Base-by-base conservation (phyloP, 1,140 invertebrate genomes). In the Drosophila melanica region DNA sequence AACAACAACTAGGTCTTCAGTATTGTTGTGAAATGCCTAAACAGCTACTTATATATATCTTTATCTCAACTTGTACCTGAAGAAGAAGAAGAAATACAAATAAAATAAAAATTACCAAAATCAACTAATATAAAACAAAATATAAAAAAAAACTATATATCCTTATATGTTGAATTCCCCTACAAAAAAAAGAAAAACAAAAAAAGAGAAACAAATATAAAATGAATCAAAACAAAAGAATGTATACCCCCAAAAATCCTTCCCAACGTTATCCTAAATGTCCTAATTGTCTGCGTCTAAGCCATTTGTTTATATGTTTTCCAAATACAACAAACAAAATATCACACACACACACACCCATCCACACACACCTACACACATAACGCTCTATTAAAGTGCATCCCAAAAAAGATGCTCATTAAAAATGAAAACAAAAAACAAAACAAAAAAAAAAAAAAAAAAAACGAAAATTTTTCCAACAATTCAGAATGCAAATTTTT, bases 251-350 rank as follows among this genome's bases (percentile, higher is more conserved):
- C 50, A 78, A 62, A 82, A 73, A 51, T 67, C 60, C 77, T 48
- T 63, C 75, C 79, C 73, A 78, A 85, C 90, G 90, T 91, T 79
- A 87, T 92, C 87, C 82, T 63, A 79, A 91, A 90, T 92, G 89
- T 93, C 91, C 93, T 91, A 91, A 91, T 93, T 94, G 93, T 94
- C 93, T 93, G 93, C 93, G 93, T 94, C 93, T 94, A 90, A 81
- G 91, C 92, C 92, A 92, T 92, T 93, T 92, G 91, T 92, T 91
- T 92, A 84, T 89, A 86, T 91, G 89, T 91, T 91, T 90, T 84
- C 90, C 85, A 90, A 89, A 80, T 85, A 82, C 84, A 80, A 81
- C 75, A 64, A 82, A 77, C 23, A 66, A 59, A 30, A 63, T 27
- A 41, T 47, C 37, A 50, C 69, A 37, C 45, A 54, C 37, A 45